A percentile compares a stretch with the other conserved stretches of the same genome.
Conservation (phyloP, 2,888 invertebrate species). For the Ischnura elegans region DNA sequence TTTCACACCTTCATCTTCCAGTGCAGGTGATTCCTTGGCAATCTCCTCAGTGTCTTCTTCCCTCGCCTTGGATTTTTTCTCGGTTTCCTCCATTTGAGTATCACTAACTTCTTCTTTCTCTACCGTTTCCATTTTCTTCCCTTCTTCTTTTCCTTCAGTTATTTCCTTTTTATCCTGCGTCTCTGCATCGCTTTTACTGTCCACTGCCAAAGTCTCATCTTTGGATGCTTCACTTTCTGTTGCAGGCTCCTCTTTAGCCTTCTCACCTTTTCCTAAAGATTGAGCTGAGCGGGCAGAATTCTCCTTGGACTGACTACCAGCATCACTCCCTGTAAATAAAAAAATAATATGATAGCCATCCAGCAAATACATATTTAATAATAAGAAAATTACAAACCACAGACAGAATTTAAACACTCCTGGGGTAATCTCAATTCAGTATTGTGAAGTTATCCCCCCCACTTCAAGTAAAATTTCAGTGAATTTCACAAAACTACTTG, state of each 20-base stretch:
- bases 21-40: neutral
- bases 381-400: too few relatives aligned
- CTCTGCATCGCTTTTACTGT: neutral
- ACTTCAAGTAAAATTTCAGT: too few relatives aligned
- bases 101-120: conserved; percentile 68
- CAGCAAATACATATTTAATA: too few relatives aligned
- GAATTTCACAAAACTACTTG: too few relatives aligned
- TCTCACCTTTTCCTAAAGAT: neutral
- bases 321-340: neutral
- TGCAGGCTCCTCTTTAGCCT: neutral
- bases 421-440: too few relatives aligned
- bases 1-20: neutral
- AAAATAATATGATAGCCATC: too few relatives aligned
- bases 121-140: neutral
- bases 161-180: neutral
- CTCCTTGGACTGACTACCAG: neutral
- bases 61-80: neutral
- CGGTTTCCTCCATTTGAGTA: conserved; percentile 57
- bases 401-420: too few relatives aligned
- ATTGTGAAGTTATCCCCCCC: too few relatives aligned
- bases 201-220: neutral
- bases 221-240: neutral
- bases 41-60: neutral
- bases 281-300: neutral
- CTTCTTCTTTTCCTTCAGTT: neutral